Percentiles rank a stretch among this genome's conserved stretches.
These are phyloP conservation scores for Andrena chrysosceles DNA, from an alignment of 2,888 invertebrate species.

Conservation along the genomic window DNA sequence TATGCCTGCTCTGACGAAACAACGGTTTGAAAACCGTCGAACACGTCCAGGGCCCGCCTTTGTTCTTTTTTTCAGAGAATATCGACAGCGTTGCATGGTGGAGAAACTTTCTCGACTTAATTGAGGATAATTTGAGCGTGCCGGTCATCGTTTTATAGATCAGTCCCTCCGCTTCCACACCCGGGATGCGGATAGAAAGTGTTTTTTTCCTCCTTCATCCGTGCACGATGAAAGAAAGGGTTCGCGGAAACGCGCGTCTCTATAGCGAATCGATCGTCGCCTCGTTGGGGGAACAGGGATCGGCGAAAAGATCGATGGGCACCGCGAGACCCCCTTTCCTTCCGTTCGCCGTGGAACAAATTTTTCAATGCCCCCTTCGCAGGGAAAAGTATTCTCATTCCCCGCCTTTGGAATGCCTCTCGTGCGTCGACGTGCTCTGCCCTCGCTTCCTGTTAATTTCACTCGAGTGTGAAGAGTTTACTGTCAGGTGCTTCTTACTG, in stretches of 20 bases:
- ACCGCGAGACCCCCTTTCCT: conserved; percentile 63
- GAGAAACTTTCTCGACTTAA: conserved; percentile 71
- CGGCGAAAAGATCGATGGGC: conserved; percentile 65
- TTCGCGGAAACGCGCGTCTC: conserved; percentile 58
- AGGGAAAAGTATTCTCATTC: conserved; percentile 1
- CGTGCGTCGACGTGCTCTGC: neutral
- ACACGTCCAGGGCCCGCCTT: neutral
- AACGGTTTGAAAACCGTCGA: neutral
- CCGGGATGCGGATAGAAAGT: conserved; percentile 67
- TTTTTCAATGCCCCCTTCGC: conserved; percentile 32
- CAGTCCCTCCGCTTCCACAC: conserved; percentile 66
- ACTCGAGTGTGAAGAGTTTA: neutral
- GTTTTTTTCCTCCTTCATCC: conserved; percentile 29
- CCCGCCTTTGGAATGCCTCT: neutral
- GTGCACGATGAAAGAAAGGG: conserved; percentile 55
- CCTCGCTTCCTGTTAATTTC: conserved; percentile 18
- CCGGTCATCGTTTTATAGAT: conserved; percentile 66
- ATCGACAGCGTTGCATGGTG: conserved; percentile 10
- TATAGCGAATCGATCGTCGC: conserved; percentile 44
- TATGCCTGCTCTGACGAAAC: conserved; percentile 24
- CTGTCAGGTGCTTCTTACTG: neutral
- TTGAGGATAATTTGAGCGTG: conserved; percentile 61
- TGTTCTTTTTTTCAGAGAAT: conserved; percentile 1
- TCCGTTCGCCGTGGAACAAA: conserved; percentile 24
- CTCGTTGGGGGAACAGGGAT: conserved; percentile 27